Base-by-base conservation (phyloP, 2,797 vertebrate species). In the Furcifer pardalis region DNA sequence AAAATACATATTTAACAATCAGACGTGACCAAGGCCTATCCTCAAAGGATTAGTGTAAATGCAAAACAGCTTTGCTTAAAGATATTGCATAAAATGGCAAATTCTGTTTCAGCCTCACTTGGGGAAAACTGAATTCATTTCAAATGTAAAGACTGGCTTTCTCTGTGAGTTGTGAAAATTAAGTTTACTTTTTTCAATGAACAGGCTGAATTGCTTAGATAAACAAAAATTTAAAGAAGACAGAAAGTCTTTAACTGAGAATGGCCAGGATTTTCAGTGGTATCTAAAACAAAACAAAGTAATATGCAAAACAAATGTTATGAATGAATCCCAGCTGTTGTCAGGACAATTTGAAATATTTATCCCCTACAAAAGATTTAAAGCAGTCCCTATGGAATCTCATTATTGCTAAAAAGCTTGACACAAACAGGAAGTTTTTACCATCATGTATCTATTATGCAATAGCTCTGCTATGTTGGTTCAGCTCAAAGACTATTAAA, bases 271-370 rank as follows among this genome's bases (percentile, higher is more conserved):
- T 84, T 90, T 86, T 73, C 52, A 83, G 44, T 84, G 87, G 80
- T 73, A 90, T 83, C 87, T 90, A 91, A 90, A 94, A 87, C 83
- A 83, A 89, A 91, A 92, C n/a, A n/a, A n/a, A n/a, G 92, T 93
- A 88, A 87, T 89, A 94, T 69, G 82, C 73, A 88, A 92, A 91
- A 83, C 79, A 89, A 91, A 77, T 87, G 81, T 86, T 72, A 87
- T 88, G 90, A 94, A 90, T 91, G 91, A 90, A 87, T 77, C 56
- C 87, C 79, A 83, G 86, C 80, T 89, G 91, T 91, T 94, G 91
- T 92, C 92, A 94, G 92, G 94, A 88, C 80, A 85, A 86, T 92
- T 92, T 62, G 91, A 79, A 93, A 88, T 92, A 94, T 94, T 95
- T 94, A 91, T 90, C 79, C 86, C 76, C 85, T 66, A 82, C 72